A percentile compares a stretch with the other conserved stretches of the same genome.
These are phyloP conservation scores for Clupea harengus DNA, from an alignment of 2,113 vertebrate species.

Conservation along the genomic window DNA sequence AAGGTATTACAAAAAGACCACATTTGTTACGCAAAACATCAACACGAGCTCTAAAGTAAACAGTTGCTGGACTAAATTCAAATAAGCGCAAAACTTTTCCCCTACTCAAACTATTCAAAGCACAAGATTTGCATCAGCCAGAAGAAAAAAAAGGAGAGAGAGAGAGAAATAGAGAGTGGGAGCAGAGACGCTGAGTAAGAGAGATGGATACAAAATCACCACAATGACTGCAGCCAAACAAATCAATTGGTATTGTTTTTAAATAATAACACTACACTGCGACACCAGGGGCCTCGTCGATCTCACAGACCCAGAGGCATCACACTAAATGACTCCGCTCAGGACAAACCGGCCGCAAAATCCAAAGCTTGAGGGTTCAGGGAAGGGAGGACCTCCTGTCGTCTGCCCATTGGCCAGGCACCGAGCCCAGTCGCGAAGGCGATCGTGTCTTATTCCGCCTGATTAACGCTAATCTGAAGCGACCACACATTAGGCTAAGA, in stretches of 20 bases:
- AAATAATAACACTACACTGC: no score
- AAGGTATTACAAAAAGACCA: not conserved
- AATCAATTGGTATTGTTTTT: not conserved
- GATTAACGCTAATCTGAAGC: slow-evolving; percentile 53
- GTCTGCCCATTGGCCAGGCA: not conserved
- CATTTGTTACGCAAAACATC: slow-evolving; percentile 42
- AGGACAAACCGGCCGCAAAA: slow-evolving; percentile 21
- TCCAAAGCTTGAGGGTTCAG: slow-evolving; percentile 36
- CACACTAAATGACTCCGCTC: slow-evolving; percentile 19
- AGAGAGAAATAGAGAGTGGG: not conserved
- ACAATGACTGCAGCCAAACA: not conserved
- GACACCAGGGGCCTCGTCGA: not conserved
- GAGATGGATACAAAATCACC: not conserved
- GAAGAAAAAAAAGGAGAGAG: not conserved
- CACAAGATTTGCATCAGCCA: slow-evolving; percentile 20
- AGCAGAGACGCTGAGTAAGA: not conserved
- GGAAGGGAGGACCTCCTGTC: not conserved
- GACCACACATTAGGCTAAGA: slow-evolving; percentile 53
- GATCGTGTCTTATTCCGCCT: slow-evolving; percentile 14
- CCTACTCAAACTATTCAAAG: slow-evolving; percentile 15
- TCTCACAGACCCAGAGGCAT: not conserved
- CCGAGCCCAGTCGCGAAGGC: not conserved
- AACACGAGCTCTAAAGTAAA: slow-evolving; percentile 41
- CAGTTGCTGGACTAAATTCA: slow-evolving; percentile 27
- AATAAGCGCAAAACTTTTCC: not conserved